Evolutionary conservation across 2,113 vertebrate genomes (phyloP).

Genomic region (Trichomycterus rosablanca): DNA sequence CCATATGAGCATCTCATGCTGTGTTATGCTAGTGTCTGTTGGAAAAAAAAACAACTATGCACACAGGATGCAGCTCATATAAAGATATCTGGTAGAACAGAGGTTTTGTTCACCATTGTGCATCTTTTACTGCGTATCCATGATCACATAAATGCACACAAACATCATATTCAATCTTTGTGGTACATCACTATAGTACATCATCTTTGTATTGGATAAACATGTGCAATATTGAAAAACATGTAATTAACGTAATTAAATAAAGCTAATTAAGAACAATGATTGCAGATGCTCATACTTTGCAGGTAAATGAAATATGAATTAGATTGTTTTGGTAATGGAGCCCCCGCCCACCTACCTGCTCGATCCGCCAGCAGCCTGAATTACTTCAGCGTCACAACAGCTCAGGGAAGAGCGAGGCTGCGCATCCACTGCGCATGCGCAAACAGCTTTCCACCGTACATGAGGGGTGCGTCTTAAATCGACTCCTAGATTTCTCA

Average conservation of each 20-base stretch:
- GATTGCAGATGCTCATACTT: too few species aligned
- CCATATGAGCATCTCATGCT: too few species aligned
- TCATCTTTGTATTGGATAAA: conserved; percentile 7
- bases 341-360: conserved; percentile 65
- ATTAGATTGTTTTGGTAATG: conserved; percentile 11
- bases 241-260: too few species aligned
- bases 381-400: conserved; percentile 58
- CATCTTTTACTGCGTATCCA: not conserved
- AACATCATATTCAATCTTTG: not conserved
- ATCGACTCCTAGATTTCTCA: not conserved
- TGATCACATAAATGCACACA: not conserved
- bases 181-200: not conserved
- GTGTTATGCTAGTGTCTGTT: too few species aligned
- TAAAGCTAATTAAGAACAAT: not conserved
- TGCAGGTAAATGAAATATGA: not conserved
- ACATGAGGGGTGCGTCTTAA: not conserved
- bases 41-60: too few species aligned
- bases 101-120: not conserved
- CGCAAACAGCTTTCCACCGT: conserved; percentile 33
- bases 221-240: too few species aligned
- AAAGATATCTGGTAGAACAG: conserved; percentile 37
- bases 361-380: conserved; percentile 52
- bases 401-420: conserved; percentile 37
- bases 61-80: conserved; percentile 50
- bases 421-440: conserved; percentile 55